phyloP scores from a whole-genome alignment of 2,888 invertebrate genomes.

The Cryptophagus acutangulus region DNA sequence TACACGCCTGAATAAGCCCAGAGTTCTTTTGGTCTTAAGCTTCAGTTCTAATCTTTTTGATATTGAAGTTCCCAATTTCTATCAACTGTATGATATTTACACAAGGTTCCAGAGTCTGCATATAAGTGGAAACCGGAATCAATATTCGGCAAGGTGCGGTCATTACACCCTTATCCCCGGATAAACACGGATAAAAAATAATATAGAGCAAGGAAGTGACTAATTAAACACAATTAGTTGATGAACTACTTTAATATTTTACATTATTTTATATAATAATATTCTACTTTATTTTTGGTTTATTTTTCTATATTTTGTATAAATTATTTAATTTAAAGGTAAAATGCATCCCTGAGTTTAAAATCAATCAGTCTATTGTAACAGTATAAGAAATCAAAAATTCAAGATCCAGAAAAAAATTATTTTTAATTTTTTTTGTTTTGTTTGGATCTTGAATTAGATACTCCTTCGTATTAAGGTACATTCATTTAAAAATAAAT shows the following conservation, averaged over 20 bases:
- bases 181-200: background rate
- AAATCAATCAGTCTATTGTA: constrained; percentile 39
- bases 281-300: constrained; percentile 36
- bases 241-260: constrained; percentile 36
- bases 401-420: no score
- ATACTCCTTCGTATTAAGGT: no score
- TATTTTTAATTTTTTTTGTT: no score
- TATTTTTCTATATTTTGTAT: no score
- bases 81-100: constrained; percentile 16
- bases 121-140: constrained; percentile 20
- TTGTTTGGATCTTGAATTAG: no score
- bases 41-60: no score
- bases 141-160: constrained; percentile 29
- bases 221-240: constrained; percentile 10
- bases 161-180: constrained; percentile 20
- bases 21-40: no score
- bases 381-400: constrained; percentile 22
- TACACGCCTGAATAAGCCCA: no score
- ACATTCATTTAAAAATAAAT: no score
- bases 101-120: constrained; percentile 16
- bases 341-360: constrained; percentile 39
- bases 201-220: background rate
- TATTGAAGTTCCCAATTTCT: no score
- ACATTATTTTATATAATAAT: constrained; percentile 32
- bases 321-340: no score